Evolutionary conservation across 2,888 invertebrate species (phyloP).

Genomic region (Amiota minor): DNA sequence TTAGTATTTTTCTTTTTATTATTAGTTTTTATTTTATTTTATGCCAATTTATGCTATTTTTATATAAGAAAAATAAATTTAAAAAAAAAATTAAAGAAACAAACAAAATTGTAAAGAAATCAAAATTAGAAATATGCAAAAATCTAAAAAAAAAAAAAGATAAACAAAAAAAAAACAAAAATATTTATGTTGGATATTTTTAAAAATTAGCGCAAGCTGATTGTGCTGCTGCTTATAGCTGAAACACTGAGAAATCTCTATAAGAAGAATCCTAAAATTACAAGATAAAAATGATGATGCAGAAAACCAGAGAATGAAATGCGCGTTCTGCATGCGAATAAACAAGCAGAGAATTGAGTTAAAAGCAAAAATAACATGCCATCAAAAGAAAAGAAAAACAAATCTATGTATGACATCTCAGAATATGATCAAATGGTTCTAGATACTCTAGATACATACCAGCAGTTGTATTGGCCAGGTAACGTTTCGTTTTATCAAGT

Average conservation of each 20-base stretch:
- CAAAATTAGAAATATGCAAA: constrained; percentile 42
- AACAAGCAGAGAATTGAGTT: background rate
- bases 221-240: too few relatives aligned
- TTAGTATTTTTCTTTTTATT: constrained; percentile 31
- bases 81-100: constrained; percentile 42
- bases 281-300: background rate
- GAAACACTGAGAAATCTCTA: too few relatives aligned
- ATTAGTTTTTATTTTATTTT: constrained; percentile 17
- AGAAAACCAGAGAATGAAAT: background rate
- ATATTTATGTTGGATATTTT: constrained; percentile 52
- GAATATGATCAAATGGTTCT: background rate
- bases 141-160: constrained; percentile 22
- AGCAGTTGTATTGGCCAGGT: constrained; percentile 73
- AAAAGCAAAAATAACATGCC: background rate
- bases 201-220: constrained; percentile 62
- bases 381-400: background rate
- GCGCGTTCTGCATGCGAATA: background rate
- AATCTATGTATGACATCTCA: background rate
- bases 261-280: too few relatives aligned
- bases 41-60: constrained; percentile 36
- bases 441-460: constrained; percentile 67
- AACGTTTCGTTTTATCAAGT: constrained; percentile 73
- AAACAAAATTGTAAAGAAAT: constrained; percentile 43
- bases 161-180: constrained; percentile 38
- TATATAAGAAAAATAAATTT: constrained; percentile 38